Evolutionary conservation across 2,113 vertebrate genomes (phyloP), one percentile per base, ranked within the genome.

Genomic region (Pelecanus crispus): DNA sequence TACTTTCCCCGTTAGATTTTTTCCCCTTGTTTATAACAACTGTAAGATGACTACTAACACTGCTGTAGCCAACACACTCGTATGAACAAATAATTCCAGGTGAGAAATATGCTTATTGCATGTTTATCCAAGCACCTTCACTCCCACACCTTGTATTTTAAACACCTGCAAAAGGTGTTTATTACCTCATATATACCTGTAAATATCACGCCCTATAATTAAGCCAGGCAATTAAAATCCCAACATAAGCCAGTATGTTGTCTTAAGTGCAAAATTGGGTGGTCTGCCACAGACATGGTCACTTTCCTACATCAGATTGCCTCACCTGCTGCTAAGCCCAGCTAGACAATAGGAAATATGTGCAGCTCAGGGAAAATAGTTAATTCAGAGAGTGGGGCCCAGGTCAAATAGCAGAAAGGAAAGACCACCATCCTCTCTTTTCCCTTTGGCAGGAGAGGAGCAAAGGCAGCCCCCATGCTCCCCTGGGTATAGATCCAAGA

Each of bases 131-230:
- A 65, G 22, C 45, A 92, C 65, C 10, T 94, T 66, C 38, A 58
- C 56, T 94, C 68, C 38, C 29, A 89, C 50, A 47, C 21, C 22
- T 15, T 38, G 19, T 68, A 74, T 81, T 90, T 94, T 68, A 87
- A 89, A 91, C 73, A 95, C 61, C 73, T 95, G 83, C 73, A 90
- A 77, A 66, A 79, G 22, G 80, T 89, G 73, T 90, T 95, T 94
- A 92, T 92, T 88, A 75, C 66, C 40, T 90, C 62, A 77, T 11
- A 77, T 75, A 91, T 9, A 91, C 53, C 81, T 75, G 66, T 56
- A 87, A 91, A 68, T 72, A 87, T 92, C 77, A 65, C 29, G 34
- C 34, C 34, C 74, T 85, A 66, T 70, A 82, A 89, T 87, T 91
- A 87, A 94, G 38, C 6, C 32, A 81, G 38, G 36, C 52, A 84